phyloP scores from a whole-genome alignment of 2,113 vertebrate species.

The Brachionichthys hirsutus region DNA sequence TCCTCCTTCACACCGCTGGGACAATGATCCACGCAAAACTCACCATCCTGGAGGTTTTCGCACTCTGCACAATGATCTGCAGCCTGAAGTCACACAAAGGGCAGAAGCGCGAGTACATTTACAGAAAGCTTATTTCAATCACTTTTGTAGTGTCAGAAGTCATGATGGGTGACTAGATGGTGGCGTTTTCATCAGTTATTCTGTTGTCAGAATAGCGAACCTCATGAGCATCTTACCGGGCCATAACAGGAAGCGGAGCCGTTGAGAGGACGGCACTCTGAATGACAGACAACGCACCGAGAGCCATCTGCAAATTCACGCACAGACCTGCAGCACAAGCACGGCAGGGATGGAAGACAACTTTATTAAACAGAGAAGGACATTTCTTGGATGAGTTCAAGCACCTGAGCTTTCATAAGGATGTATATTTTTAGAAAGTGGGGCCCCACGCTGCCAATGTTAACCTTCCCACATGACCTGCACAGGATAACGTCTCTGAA shows the following conservation, averaged over 20 bases:
- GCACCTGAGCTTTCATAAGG: slow-evolving; percentile 20
- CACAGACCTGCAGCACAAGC: slow-evolving; percentile 68
- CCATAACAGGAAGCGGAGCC: slow-evolving; percentile 86
- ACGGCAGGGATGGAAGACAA: slow-evolving; percentile 2
- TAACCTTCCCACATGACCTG: background rate
- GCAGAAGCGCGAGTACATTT: too few relatives aligned
- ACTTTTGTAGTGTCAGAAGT: background rate
- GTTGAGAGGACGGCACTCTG: slow-evolving; percentile 88
- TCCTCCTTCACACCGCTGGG: slow-evolving; percentile 90
- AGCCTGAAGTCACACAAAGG: slow-evolving; percentile 79
- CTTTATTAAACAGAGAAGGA: slow-evolving; percentile 4
- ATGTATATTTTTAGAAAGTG: slow-evolving; percentile 38
- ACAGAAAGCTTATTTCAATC: too few relatives aligned
- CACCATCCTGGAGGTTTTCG: slow-evolving; percentile 82
- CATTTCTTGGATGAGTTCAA: slow-evolving; percentile 22
- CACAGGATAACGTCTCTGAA: background rate
- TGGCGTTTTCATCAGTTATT: background rate
- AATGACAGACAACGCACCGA: slow-evolving; percentile 84
- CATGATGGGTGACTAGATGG: background rate
- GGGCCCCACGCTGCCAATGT: slow-evolving; percentile 7
- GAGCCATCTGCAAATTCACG: slow-evolving; percentile 83
- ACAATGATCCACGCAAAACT: slow-evolving; percentile 87
- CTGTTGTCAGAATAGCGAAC: too few relatives aligned
- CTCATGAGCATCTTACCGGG: slow-evolving; percentile 81
- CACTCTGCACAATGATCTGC: slow-evolving; percentile 86